Percentiles rank a stretch among this genome's conserved stretches.
These are phyloP conservation scores for Fabriciana adippe DNA, from an alignment of 2,888 invertebrate genomes.

Conservation along the genomic window DNA sequence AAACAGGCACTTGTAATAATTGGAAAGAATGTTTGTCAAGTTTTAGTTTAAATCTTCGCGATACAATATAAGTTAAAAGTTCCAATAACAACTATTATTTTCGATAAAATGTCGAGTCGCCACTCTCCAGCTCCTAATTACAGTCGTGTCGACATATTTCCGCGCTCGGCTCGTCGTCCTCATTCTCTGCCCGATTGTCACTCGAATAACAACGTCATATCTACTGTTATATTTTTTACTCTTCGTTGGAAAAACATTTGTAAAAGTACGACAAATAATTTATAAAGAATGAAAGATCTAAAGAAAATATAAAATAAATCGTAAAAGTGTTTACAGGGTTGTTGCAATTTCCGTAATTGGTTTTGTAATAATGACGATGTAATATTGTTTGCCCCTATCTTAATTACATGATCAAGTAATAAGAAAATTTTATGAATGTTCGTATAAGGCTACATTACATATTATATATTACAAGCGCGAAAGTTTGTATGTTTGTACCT, in stretches of 20 bases:
- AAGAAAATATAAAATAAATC: not conserved
- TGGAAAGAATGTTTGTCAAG: slow-evolving; percentile 6
- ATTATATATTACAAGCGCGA: too few relatives aligned
- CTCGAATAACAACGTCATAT: slow-evolving; percentile 26
- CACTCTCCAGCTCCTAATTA: slow-evolving; percentile 44
- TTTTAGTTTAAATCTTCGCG: slow-evolving; percentile 8
- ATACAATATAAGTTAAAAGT: slow-evolving; percentile 23
- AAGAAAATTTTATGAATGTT: too few relatives aligned
- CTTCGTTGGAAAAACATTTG: slow-evolving; percentile 12
- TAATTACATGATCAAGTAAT: not conserved
- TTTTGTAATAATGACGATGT: not conserved
- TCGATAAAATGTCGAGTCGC: slow-evolving; percentile 41
- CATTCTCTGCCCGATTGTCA: slow-evolving; percentile 32
- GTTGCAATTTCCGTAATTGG: slow-evolving; percentile 4
- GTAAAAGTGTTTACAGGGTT: not conserved
- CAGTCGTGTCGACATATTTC: slow-evolving; percentile 41
- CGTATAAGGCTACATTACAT: too few relatives aligned
- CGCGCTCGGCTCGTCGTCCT: slow-evolving; percentile 28
- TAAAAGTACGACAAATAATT: not conserved
- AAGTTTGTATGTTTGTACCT: too few relatives aligned
- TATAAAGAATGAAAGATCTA: slow-evolving; percentile 5
- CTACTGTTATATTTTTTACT: slow-evolving; percentile 21
- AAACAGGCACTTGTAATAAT: slow-evolving; percentile 11
- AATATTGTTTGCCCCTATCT: not conserved
- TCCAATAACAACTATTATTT: slow-evolving; percentile 41